Conservation (phyloP, 2,113 vertebrate genomes). For the Mirza zaza region DNA sequence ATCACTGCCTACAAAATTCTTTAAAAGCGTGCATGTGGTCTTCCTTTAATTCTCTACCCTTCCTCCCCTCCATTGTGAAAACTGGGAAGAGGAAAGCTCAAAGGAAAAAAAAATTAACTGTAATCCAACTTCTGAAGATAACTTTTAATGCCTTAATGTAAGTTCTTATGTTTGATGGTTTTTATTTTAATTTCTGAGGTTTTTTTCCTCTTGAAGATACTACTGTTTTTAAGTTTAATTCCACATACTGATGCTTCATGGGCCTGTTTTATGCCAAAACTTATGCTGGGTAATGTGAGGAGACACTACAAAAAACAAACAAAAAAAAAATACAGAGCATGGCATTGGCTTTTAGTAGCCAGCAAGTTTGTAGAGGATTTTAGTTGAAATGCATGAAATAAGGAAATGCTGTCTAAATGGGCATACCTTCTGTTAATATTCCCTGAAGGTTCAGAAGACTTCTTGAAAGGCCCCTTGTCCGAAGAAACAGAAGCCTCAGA, state of each 20-base stretch:
- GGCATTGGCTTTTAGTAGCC: not conserved
- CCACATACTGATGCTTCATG: not conserved
- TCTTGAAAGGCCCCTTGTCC: slow-evolving; percentile 86
- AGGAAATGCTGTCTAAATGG: not conserved
- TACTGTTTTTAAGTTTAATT: not conserved
- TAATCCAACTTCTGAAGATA: not conserved
- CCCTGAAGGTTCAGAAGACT: slow-evolving; percentile 79
- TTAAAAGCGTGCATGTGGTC: not conserved
- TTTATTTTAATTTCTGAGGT: not conserved
- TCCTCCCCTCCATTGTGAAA: not conserved
- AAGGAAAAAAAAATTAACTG: not conserved
- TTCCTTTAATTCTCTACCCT: not conserved
- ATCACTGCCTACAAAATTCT: not conserved
- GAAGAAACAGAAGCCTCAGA: slow-evolving; percentile 79
- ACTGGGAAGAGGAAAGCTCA: not conserved
- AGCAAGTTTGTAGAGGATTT: not conserved
- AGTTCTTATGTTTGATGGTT: not conserved
- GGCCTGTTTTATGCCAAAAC: not conserved
- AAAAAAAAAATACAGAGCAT: not conserved
- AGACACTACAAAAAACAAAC: not conserved
- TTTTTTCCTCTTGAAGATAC: not conserved
- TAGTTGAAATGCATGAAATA: not conserved
- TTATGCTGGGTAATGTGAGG: not conserved
- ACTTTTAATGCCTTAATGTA: not conserved
- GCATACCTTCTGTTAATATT: not conserved